Evolutionary conservation across 2,113 vertebrate genomes (phyloP).

Genomic region (Ceyx melanurus): DNA sequence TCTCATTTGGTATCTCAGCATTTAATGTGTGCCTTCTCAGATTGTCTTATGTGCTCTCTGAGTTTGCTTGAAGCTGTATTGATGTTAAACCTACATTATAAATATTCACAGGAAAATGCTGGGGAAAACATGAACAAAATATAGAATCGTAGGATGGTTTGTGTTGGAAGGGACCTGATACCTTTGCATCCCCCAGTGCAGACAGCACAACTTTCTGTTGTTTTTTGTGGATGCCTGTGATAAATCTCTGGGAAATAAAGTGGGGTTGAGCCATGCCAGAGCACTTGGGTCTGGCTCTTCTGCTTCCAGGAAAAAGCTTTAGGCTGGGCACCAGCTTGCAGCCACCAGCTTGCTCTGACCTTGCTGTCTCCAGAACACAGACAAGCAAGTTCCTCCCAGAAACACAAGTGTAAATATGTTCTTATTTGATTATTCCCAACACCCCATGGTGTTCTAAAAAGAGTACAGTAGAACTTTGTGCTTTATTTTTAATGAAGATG

Average conservation of each 20-base stretch:
- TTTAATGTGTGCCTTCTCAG: not conserved
- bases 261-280: not conserved
- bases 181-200: not conserved
- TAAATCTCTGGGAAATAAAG: not conserved
- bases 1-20: not conserved
- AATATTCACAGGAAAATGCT: not conserved
- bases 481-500: not conserved
- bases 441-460: not conserved
- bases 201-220: not conserved
- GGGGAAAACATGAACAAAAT: not conserved
- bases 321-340: too few species aligned
- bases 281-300: not conserved
- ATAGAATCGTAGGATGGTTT: not conserved
- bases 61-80: not conserved
- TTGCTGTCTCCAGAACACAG: not conserved
- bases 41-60: not conserved
- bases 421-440: not conserved
- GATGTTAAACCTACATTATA: not conserved
- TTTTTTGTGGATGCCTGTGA: not conserved
- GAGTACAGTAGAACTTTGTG: not conserved
- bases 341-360: not conserved
- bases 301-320: not conserved
- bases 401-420: rapidly evolving
- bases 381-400: not conserved
- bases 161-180: not conserved